These are phyloP conservation scores for Brachyhypopomus occidentalis DNA, from an alignment of 2,113 vertebrate genomes.

Conservation along the genomic window DNA sequence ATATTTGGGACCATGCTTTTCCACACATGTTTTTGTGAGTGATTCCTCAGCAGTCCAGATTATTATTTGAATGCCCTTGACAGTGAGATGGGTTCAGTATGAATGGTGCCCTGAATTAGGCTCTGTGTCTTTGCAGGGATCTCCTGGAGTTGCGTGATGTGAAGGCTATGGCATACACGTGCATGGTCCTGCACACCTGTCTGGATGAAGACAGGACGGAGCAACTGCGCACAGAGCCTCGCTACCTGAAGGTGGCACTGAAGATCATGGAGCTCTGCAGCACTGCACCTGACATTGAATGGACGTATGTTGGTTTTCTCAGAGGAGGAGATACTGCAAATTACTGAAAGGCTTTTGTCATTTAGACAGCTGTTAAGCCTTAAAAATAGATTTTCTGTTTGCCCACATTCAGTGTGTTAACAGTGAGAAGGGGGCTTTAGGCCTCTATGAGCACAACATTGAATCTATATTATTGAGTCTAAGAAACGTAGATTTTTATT, in stretches of 20 bases:
- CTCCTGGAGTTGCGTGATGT: conserved; percentile 81
- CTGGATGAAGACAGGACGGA: conserved; percentile 79
- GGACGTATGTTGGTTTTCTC: conserved; percentile 78
- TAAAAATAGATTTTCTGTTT: too few relatives aligned
- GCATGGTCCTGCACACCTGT: conserved; percentile 90
- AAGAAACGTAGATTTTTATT: not conserved
- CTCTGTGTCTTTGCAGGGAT: conserved; percentile 61
- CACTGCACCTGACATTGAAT: conserved; percentile 83
- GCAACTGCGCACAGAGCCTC: conserved; percentile 70
- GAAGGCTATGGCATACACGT: conserved; percentile 81
- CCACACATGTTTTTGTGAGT: conserved; percentile 74
- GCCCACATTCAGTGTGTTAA: not conserved
- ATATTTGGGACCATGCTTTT: conserved; percentile 77
- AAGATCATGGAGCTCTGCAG: conserved; percentile 80
- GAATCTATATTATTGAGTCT: not conserved
- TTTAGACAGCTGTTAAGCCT: not conserved
- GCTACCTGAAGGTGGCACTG: conserved; percentile 74
- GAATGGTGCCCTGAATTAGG: not conserved
- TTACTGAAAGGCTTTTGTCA: not conserved
- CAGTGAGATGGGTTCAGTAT: conserved; percentile 10
- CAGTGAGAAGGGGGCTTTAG: not conserved
- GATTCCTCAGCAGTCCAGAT: conserved; percentile 26
- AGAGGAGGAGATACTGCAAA: not conserved
- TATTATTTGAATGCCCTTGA: conserved; percentile 24
- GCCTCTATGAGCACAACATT: not conserved